These are phyloP conservation scores for Nemapogon koenigi DNA, from an alignment of 2,888 invertebrate species.

Conservation along the genomic window DNA sequence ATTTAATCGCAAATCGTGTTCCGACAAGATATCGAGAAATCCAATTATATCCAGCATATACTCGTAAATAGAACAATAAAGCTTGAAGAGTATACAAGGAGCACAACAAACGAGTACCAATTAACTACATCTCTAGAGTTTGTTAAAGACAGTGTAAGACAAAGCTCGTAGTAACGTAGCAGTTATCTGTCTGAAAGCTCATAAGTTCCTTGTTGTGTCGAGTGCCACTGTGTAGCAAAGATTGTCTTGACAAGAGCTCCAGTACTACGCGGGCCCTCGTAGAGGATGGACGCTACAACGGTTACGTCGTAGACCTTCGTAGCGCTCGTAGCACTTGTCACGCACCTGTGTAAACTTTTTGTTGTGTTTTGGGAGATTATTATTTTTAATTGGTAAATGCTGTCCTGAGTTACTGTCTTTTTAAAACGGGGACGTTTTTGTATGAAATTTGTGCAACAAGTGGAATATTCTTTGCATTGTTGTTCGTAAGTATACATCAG, in stretches of 20 bases:
- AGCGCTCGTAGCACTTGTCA: constrained; percentile 5
- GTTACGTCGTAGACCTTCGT: neutral
- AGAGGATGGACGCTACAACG: constrained; percentile 36
- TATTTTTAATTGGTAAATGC: neutral
- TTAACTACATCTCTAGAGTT: constrained; percentile 8
- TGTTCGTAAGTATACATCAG: constrained; percentile 9
- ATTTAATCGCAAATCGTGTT: too few relatives aligned
- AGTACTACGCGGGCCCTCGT: constrained; percentile 48
- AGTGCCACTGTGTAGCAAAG: constrained; percentile 45
- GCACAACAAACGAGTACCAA: constrained; percentile 1
- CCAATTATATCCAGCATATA: too few relatives aligned
- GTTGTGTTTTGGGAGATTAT: neutral
- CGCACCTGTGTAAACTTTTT: constrained; percentile 2
- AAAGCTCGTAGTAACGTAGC: constrained; percentile 40
- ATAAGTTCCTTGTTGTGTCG: constrained; percentile 47
- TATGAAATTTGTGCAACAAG: constrained; percentile 14
- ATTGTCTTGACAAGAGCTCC: constrained; percentile 57
- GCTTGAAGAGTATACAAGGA: too few relatives aligned
- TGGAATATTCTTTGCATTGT: constrained; percentile 27
- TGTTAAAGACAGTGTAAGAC: constrained; percentile 33
- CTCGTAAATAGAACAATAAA: too few relatives aligned
- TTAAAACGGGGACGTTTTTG: constrained; percentile 11
- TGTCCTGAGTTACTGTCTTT: neutral
- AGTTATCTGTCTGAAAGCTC: constrained; percentile 49
- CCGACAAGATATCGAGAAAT: too few relatives aligned